phyloP scores from a whole-genome alignment of 1,140 invertebrate genomes.

The Acromyrmex heyeri region DNA sequence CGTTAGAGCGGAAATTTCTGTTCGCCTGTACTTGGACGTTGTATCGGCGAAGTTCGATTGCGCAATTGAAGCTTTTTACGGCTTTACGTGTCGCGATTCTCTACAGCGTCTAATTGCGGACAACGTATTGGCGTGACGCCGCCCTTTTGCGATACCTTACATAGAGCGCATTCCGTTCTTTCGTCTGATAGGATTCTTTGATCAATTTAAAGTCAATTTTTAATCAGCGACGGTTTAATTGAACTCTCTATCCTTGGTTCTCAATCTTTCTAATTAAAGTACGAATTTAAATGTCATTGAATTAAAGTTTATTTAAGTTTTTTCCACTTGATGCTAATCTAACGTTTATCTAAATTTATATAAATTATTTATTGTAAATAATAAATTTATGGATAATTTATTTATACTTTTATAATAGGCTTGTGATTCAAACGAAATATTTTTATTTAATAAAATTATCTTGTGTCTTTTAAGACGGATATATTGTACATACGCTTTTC shows the following conservation, averaged over 20 bases:
- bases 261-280: conserved; percentile 19
- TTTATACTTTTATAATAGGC: neutral
- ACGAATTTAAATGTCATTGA: neutral
- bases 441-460: neutral
- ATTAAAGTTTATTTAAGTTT: neutral
- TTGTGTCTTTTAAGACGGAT: neutral
- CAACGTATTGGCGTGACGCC: conserved; percentile 43
- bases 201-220: conserved; percentile 24
- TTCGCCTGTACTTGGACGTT: conserved; percentile 47
- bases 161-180: neutral
- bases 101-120: conserved; percentile 55
- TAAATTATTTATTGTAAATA: neutral
- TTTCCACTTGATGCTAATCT: neutral
- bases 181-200: conserved; percentile 32
- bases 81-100: conserved; percentile 59
- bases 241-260: neutral
- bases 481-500: neutral
- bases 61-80: conserved; percentile 62
- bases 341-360: neutral
- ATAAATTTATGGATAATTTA: neutral
- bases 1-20: conserved; percentile 48
- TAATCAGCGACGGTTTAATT: conserved; percentile 21
- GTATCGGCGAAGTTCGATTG: conserved; percentile 58
- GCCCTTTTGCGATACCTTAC: conserved; percentile 25
- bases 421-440: neutral